These are phyloP conservation scores for Neogobius melanostomus DNA, from an alignment of 2,113 vertebrate species.

Conservation along the genomic window DNA sequence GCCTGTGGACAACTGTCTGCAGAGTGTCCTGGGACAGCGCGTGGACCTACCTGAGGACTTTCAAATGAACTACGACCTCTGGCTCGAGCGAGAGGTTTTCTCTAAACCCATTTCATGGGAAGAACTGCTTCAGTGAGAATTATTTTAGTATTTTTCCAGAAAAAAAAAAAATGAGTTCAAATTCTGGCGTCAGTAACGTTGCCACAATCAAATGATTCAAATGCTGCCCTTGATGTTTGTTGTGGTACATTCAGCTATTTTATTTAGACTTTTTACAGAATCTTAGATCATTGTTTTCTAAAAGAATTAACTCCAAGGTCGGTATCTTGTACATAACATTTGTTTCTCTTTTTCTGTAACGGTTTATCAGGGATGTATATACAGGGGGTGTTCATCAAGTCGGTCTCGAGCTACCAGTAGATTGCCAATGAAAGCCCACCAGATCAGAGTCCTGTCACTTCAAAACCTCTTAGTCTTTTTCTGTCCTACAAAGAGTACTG, in stretches of 20 bases:
- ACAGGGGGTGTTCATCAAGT: not conserved
- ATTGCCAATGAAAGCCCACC: too few relatives aligned
- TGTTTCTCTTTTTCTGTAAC: slow-evolving; percentile 7
- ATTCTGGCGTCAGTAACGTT: not conserved
- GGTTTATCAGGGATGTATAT: slow-evolving; percentile 14
- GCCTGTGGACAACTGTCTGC: slow-evolving; percentile 96
- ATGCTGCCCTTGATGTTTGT: slow-evolving; percentile 30
- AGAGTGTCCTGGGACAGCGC: slow-evolving; percentile 94
- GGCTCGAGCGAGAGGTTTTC: slow-evolving; percentile 98
- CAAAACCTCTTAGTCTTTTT: too few relatives aligned
- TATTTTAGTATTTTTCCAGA: not conserved
- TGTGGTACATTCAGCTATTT: slow-evolving; percentile 2
- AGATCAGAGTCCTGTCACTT: too few relatives aligned
- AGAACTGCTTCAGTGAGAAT: slow-evolving; percentile 89
- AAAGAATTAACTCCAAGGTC: slow-evolving; percentile 10
- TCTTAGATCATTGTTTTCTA: not conserved
- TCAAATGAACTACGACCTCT: slow-evolving; percentile 98
- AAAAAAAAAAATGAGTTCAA: not conserved
- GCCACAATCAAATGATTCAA: slow-evolving; percentile 32
- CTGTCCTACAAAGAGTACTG: too few relatives aligned
- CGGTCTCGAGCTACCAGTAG: too few relatives aligned
- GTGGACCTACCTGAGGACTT: slow-evolving; percentile 96
- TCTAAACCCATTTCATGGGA: slow-evolving; percentile 98
- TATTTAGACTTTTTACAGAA: not conserved
- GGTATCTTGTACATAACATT: slow-evolving; percentile 17